These are phyloP conservation scores for Pipistrellus nathusii DNA, from an alignment of 2,797 vertebrate genomes.

Conservation along the genomic window DNA sequence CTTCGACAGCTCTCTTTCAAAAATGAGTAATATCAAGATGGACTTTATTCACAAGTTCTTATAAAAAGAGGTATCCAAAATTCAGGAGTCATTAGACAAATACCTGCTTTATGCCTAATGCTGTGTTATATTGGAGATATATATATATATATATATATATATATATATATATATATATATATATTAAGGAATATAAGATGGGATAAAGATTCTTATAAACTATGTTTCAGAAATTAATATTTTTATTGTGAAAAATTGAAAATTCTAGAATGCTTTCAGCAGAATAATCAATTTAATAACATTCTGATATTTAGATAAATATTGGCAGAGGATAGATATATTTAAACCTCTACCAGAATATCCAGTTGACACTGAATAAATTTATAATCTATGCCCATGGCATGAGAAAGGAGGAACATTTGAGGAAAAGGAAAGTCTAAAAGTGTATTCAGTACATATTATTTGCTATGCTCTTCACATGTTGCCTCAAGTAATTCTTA, in stretches of 20 bases:
- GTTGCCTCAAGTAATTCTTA: not conserved
- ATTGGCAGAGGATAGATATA: not conserved
- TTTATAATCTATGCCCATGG: not conserved
- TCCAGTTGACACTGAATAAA: not conserved
- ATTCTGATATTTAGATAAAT: not conserved
- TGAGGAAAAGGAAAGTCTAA: not conserved
- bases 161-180: too few relatives aligned
- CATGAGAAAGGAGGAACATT: not conserved
- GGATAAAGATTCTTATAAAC: not conserved
- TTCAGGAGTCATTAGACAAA: slow-evolving; percentile 17
- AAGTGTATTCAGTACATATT: not conserved
- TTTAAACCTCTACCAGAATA: not conserved
- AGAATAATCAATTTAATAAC: slow-evolving; percentile 3
- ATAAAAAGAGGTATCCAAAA: not conserved
- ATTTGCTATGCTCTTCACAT: not conserved
- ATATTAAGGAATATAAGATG: not conserved
- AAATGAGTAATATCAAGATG: not conserved
- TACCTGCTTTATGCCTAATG: not conserved
- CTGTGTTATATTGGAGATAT: not conserved
- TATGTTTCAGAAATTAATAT: not conserved
- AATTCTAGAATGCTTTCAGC: not conserved
- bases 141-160: not conserved
- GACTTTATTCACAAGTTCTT: not conserved
- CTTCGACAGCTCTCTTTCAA: not conserved
- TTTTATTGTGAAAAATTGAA: not conserved